phyloP scores from a whole-genome alignment of 2,888 invertebrate genomes.

The Rhaphigaster nebulosa region DNA sequence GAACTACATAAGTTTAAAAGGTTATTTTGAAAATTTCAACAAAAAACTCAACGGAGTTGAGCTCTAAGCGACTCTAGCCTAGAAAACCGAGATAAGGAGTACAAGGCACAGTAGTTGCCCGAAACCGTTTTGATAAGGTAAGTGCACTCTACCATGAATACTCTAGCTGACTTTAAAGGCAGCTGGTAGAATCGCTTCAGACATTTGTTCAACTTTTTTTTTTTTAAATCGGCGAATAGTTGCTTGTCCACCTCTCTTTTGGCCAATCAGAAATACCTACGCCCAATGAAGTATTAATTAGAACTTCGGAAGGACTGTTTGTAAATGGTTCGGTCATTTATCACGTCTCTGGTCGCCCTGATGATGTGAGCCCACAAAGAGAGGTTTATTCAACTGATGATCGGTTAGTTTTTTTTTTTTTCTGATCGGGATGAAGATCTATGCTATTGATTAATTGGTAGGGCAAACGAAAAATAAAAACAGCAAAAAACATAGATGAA shows the following conservation, averaged over 20 bases:
- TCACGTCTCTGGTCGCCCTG: background rate
- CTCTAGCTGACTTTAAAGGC: background rate
- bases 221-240: background rate
- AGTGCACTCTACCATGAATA: slow-evolving; percentile 13
- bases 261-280: background rate
- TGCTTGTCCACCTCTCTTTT: background rate
- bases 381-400: background rate
- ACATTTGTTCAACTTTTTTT: background rate
- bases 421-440: background rate
- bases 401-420: background rate
- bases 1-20: background rate
- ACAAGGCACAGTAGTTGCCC: background rate
- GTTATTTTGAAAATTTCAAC: slow-evolving; percentile 8
- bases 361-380: background rate
- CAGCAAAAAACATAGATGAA: background rate
- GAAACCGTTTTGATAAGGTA: slow-evolving; percentile 3
- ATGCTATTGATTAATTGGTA: background rate
- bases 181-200: background rate
- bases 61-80: background rate
- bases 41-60: background rate
- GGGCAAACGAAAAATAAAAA: background rate
- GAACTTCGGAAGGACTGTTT: background rate
- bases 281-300: background rate
- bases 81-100: background rate
- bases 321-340: slow-evolving; percentile 10